Percentiles rank a stretch among this genome's conserved stretches.
phyloP scores from a whole-genome alignment of 2,888 invertebrate genomes.

The Sclerodermus sp. region DNA sequence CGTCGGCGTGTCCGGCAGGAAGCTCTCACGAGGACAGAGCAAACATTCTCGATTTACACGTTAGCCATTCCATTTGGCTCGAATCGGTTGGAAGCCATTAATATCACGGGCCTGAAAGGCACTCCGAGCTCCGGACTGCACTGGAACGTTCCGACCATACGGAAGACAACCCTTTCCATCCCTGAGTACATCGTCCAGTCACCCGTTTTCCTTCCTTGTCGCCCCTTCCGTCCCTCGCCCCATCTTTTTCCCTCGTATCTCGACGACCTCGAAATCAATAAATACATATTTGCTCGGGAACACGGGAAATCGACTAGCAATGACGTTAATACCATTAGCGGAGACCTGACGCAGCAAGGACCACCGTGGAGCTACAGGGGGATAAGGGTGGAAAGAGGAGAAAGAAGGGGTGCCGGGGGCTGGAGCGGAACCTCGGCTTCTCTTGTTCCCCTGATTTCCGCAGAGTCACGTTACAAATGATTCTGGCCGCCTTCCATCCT shows the following conservation, averaged over 20 bases:
- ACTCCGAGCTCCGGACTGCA: too few relatives aligned
- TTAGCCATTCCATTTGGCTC: constrained; percentile 44
- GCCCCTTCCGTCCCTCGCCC: constrained; percentile 13
- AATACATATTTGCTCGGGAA: constrained; percentile 48
- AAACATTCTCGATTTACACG: constrained; percentile 48
- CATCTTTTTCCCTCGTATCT: too few relatives aligned
- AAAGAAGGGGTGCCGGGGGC: constrained; percentile 7
- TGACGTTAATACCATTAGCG: constrained; percentile 50
- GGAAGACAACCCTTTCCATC: constrained; percentile 30
- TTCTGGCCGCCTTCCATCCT: constrained; percentile 47
- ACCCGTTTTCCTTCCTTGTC: constrained; percentile 3
- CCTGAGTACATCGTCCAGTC: neutral
- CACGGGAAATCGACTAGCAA: constrained; percentile 45
- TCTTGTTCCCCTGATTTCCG: constrained; percentile 46
- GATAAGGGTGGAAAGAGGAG: constrained; percentile 11
- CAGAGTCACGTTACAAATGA: constrained; percentile 55
- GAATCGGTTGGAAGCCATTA: constrained; percentile 41
- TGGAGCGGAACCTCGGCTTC: constrained; percentile 12
- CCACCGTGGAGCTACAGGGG: constrained; percentile 6
- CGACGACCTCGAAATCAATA: constrained; percentile 47
- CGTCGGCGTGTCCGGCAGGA: constrained; percentile 15
- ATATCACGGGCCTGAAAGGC: constrained; percentile 39
- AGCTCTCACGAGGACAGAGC: constrained; percentile 25
- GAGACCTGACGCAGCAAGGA: constrained; percentile 27
- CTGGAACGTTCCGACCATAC: constrained; percentile 9